Evolutionary conservation across 2,888 invertebrate genomes (phyloP), one percentile per base, ranked within the genome.

Genomic region (Sclerodermus sp.): DNA sequence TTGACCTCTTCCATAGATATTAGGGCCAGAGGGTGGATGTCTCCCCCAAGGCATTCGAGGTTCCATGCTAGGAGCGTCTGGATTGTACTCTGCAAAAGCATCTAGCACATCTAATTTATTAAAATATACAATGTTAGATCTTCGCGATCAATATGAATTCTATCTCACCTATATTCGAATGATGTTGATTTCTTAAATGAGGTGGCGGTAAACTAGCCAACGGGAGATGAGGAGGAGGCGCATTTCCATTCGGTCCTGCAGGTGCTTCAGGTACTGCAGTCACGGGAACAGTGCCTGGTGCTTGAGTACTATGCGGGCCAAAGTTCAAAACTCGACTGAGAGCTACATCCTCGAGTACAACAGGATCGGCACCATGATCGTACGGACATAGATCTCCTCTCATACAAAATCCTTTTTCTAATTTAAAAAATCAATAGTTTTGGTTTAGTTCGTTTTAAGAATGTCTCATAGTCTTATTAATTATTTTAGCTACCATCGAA

Each of bases 341-440:
- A 12, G 83, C 86, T 1, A 91, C 86, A 73, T 95, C 94, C 70
- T 96, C 96, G 29, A 98, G 81, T 1, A 98, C 93, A 0, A 99
- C 93, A 0, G 98, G 97, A 79, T 98, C 97, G 1, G 87, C 84
- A 5, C 98, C 98, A 81, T 99, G 98, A 81, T 98, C 97, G 83
- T 88, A 99, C 4, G 92, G 93, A 76, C 99, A 99, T 53, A 94
- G 85, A 77, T 98, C 98, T 1, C 98, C 98, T 2, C 93, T 85
- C 87, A 97, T 93, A 78, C 99, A 99, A 76, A 90, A 94, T 1
- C 96, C 96, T 70, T 93, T 93, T 76, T 95, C 94, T 89, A 82
- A n/a, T n/a, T n/a, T n/a, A n/a, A n/a, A n/a, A 40, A 48, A 30
- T 17, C 6, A 42, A 2, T 39, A 1, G 15, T n/a, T n/a, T n/a